phyloP scores from a whole-genome alignment of 2,888 invertebrate genomes.

The Polia nebulosa region DNA sequence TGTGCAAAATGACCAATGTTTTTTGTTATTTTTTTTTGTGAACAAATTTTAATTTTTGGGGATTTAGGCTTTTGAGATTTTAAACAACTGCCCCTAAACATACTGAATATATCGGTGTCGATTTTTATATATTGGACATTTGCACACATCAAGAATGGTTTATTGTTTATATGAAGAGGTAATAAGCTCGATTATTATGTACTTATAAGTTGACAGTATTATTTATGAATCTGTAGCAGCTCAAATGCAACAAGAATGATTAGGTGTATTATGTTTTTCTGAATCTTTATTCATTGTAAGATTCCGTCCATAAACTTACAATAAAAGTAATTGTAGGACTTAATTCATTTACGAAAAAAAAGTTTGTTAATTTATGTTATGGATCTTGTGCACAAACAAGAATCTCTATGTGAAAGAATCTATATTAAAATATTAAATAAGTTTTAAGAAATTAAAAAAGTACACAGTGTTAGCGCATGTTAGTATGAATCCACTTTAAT shows the following conservation, averaged over 20 bases:
- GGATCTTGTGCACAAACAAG: constrained; percentile 8
- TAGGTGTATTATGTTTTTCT: neutral
- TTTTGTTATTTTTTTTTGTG: no score
- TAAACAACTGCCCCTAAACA: no score
- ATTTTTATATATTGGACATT: no score
- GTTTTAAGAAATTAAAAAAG: neutral
- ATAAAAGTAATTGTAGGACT: constrained; percentile 1
- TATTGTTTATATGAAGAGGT: neutral
- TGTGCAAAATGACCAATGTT: no score
- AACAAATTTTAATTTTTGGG: no score
- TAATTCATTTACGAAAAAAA: no score
- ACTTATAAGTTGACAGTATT: constrained; percentile 20
- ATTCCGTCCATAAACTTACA: constrained; percentile 33
- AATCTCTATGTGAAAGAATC: constrained; percentile 33
- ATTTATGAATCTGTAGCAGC: constrained; percentile 14
- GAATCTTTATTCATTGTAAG: neutral
- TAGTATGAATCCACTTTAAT: constrained; percentile 18
- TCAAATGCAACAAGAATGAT: constrained; percentile 12
- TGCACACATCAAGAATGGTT: neutral
- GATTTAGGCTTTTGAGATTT: no score
- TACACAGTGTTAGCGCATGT: neutral
- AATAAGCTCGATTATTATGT: constrained; percentile 4
- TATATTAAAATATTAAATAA: constrained; percentile 5
- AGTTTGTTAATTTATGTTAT: neutral
- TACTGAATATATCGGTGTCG: no score